phyloP scores from a whole-genome alignment of 1,140 invertebrate genomes.

The Bombus breviceps region DNA sequence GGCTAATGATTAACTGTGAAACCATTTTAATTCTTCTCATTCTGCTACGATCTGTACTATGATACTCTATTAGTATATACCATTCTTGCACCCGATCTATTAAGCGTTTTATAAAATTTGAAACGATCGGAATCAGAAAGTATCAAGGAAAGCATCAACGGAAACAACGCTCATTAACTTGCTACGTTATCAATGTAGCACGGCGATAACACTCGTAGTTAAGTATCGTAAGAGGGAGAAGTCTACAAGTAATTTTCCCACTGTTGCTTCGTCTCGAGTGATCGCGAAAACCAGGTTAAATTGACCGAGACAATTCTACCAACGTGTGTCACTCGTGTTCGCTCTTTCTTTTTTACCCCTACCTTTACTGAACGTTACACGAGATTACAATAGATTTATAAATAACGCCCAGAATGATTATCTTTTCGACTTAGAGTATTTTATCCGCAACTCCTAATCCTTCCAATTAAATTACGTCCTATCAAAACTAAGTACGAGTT shows the following conservation, averaged over 20 bases:
- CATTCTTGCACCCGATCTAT: too few species aligned
- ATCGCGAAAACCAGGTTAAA: not conserved
- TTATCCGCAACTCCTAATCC: not conserved
- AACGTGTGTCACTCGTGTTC: not conserved
- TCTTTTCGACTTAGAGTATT: too few species aligned
- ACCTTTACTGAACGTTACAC: not conserved
- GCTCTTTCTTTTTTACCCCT: not conserved
- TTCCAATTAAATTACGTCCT: not conserved
- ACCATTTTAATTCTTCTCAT: too few species aligned
- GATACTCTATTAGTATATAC: too few species aligned
- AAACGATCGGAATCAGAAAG: too few species aligned
- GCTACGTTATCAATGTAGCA: not conserved
- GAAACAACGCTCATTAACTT: not conserved
- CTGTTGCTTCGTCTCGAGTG: not conserved
- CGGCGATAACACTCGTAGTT: not conserved
- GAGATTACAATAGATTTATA: not conserved
- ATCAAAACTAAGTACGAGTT: too few species aligned
- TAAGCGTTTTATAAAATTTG: too few species aligned
- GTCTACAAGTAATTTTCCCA: not conserved
- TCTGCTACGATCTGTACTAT: too few species aligned
- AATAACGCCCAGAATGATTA: too few species aligned
- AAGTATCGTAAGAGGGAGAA: not conserved
- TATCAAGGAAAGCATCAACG: not conserved
- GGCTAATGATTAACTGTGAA: too few species aligned
- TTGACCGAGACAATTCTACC: not conserved